Conservation (phyloP, 2,797 vertebrate genomes). For the Sphenopsis melanotis region DNA sequence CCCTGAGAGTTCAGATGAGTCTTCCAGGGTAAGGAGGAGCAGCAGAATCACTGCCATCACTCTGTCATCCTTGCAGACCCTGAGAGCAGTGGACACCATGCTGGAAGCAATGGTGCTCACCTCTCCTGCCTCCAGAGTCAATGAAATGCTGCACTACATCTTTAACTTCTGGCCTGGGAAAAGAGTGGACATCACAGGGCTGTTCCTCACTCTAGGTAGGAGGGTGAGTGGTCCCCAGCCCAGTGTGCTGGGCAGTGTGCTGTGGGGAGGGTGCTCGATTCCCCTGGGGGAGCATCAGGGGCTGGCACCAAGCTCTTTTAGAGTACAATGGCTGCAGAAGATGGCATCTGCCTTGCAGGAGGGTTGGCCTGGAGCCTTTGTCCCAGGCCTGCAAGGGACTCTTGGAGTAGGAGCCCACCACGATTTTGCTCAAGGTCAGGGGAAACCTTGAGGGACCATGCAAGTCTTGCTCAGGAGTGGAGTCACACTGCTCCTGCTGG, state of each 20-base stretch:
- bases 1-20: not conserved
- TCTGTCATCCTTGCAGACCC: not conserved
- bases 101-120: not conserved
- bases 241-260: not conserved
- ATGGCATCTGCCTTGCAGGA: not conserved
- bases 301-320: not conserved
- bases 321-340: not conserved
- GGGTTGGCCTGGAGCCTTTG: not conserved
- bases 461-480: not conserved
- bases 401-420: not conserved
- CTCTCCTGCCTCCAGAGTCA: not conserved
- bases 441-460: not conserved
- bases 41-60: not conserved
- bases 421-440: not conserved
- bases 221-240: not conserved
- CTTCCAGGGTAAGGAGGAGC: not conserved
- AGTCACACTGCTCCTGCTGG: not conserved
- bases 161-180: not conserved
- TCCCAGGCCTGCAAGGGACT: not conserved
- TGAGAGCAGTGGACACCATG: not conserved
- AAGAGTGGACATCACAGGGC: not conserved
- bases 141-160: not conserved
- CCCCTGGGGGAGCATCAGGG: too few species aligned
- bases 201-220: not conserved
- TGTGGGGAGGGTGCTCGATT: not conserved